Evolutionary conservation across 2,888 invertebrate genomes (phyloP).

Genomic region (Gymnosoma rotundatum): DNA sequence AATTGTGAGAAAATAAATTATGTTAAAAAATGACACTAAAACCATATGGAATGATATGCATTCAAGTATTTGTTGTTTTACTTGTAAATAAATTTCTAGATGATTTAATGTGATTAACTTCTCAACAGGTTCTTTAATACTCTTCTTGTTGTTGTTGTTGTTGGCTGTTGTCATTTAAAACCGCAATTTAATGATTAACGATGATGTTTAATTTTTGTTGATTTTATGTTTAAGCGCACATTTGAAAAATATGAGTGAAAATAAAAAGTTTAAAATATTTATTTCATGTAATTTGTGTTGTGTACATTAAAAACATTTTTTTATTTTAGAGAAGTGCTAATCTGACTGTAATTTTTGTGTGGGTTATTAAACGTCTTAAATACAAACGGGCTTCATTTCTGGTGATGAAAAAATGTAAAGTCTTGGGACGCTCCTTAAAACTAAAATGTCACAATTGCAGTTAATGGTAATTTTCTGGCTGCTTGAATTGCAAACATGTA

Average conservation of each 20-base stretch:
- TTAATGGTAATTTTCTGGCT: no score
- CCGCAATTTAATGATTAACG: slow-evolving; percentile 61
- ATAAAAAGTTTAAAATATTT: slow-evolving; percentile 2
- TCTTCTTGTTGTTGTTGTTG: slow-evolving; percentile 16
- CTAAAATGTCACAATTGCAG: no score
- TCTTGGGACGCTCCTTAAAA: no score
- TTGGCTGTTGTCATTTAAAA: slow-evolving; percentile 38
- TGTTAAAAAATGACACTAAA: slow-evolving; percentile 31
- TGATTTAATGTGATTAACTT: slow-evolving; percentile 66
- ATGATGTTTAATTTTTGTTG: slow-evolving; percentile 46
- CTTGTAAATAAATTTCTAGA: slow-evolving; percentile 61
- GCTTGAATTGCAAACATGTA: no score
- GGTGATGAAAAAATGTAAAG: no score
- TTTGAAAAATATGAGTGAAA: slow-evolving; percentile 10
- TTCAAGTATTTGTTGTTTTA: slow-evolving; percentile 34
- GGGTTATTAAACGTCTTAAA: no score
- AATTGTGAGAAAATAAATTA: slow-evolving; percentile 66
- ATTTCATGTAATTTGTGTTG: background rate
- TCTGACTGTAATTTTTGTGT: no score
- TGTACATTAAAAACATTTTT: background rate
- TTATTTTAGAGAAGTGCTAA: no score
- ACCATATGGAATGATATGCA: background rate
- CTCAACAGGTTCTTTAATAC: slow-evolving; percentile 61
- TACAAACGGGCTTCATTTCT: no score
- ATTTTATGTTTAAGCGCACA: slow-evolving; percentile 18